Conservation (phyloP, 2,888 invertebrate genomes). For the Synergus laeviventris region DNA sequence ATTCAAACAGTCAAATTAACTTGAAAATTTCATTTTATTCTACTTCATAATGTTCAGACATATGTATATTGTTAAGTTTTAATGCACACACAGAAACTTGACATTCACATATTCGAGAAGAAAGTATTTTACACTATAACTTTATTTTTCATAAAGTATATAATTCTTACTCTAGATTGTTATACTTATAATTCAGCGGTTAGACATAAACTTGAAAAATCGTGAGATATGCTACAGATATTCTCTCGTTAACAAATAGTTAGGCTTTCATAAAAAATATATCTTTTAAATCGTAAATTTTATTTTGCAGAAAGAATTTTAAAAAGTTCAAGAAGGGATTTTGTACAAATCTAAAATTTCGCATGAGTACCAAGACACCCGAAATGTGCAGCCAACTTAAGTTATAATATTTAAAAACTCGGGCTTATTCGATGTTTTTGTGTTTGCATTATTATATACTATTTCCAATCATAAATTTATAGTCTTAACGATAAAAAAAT, state of each 20-base stretch:
- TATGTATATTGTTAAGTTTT: slow-evolving; percentile 12
- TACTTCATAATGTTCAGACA: slow-evolving; percentile 7
- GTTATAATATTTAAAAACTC: slow-evolving; percentile 12
- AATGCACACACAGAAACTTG: slow-evolving; percentile 26
- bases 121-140: slow-evolving; percentile 9
- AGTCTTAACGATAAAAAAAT: slow-evolving; percentile 13
- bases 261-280: slow-evolving; percentile 23
- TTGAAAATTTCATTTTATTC: slow-evolving; percentile 29
- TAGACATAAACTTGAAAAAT: slow-evolving; percentile 47
- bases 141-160: slow-evolving; percentile 6
- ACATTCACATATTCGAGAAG: slow-evolving; percentile 22
- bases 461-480: neutral
- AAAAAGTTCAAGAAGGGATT: neutral
- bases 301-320: neutral
- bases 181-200: slow-evolving; percentile 10
- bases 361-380: neutral
- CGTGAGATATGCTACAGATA: slow-evolving; percentile 54
- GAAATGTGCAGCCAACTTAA: neutral
- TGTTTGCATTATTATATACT: neutral
- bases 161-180: slow-evolving; percentile 14
- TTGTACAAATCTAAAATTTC: slow-evolving; percentile 19
- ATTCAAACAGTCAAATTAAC: neutral
- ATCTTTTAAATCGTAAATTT: neutral
- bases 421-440: neutral
- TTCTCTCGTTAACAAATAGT: slow-evolving; percentile 48